Conservation (phyloP, 2,797 vertebrate genomes). For the Poliocrania exsul region DNA sequence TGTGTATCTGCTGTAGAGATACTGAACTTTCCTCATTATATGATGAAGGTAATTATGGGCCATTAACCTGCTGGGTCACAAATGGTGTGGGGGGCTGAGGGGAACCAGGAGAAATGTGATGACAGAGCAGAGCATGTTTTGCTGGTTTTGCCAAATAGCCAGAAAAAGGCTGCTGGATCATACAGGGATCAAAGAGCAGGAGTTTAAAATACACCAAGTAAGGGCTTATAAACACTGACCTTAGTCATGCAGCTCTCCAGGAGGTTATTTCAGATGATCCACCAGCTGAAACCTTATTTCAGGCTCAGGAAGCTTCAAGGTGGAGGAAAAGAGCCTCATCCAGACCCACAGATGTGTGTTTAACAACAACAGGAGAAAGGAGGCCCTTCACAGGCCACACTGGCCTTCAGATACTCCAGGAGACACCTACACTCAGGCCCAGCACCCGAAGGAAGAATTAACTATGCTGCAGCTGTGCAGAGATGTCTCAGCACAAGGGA, state of each 20-base stretch:
- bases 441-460: not conserved
- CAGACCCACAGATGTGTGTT: not conserved
- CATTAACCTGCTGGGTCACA: slow-evolving; percentile 46
- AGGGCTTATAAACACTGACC: not conserved
- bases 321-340: not conserved
- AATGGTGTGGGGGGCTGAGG: not conserved
- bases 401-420: not conserved
- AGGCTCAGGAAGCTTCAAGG: not conserved
- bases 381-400: not conserved
- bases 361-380: not conserved
- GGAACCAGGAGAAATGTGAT: slow-evolving; percentile 36
- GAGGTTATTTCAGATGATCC: slow-evolving; percentile 4
- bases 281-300: slow-evolving; percentile 35
- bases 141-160: slow-evolving; percentile 13
- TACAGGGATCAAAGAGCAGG: slow-evolving; percentile 28
- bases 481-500: not conserved
- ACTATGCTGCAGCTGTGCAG: not conserved
- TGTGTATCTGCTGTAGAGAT: not conserved
- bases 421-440: not conserved
- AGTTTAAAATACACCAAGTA: slow-evolving; percentile 11
- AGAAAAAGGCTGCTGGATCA: not conserved
- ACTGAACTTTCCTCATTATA: slow-evolving; percentile 23
- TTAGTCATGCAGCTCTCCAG: not conserved
- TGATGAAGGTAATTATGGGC: slow-evolving; percentile 30
- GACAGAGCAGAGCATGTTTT: slow-evolving; percentile 4